Evolutionary conservation across 2,797 vertebrate species (phyloP), one percentile per base, ranked within the genome.

Genomic region (Melanotaenia boesemani): DNA sequence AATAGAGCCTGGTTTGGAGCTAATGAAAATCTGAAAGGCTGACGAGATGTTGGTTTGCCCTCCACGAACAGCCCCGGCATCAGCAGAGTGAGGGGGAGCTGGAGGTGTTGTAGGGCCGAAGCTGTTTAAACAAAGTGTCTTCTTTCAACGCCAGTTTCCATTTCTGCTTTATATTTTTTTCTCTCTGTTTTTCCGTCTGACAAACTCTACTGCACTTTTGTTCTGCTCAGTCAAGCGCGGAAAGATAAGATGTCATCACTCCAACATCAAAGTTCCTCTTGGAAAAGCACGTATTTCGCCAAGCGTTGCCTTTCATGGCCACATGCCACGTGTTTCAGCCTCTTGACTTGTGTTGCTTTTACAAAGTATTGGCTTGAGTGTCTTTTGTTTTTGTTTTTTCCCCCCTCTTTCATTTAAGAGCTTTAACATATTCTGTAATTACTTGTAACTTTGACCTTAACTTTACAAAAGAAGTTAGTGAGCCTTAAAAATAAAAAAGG

Each of bases 61-160:
- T 58, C 16, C 36, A 52, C 37, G 24, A 41, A 39, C 48, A 54
- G 48, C 67, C 58, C 56, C n/a, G 58, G 34, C 79, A 70, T 75
- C 57, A 72, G 70, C 7, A 30, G 26, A 16, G 1, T 3, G 34
- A 20, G 44, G 69, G 63, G 39, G 24, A 4, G 66, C 12, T 71
- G 76, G 64, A 77, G 75, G 72, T 79, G 86, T 63, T 81, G 72
- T 73, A 10, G 54, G 80, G 76, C 74, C 75, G 83, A 84, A 86
- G 86, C 86, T 92, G 89, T 92, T 91, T 76, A 91, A 90, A 92
- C 89, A 90, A 90, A 92, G 89, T 91, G 87, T 89, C 84, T 86
- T 92, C 89, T 93, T 89, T 93, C 89, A 92, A 67, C 90, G 80
- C 80, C 46, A 72, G 73, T 76, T 88, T 83, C 86, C 80, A 88